These are phyloP conservation scores for Ia io DNA, from an alignment of 2,113 vertebrate genomes.

Conservation along the genomic window DNA sequence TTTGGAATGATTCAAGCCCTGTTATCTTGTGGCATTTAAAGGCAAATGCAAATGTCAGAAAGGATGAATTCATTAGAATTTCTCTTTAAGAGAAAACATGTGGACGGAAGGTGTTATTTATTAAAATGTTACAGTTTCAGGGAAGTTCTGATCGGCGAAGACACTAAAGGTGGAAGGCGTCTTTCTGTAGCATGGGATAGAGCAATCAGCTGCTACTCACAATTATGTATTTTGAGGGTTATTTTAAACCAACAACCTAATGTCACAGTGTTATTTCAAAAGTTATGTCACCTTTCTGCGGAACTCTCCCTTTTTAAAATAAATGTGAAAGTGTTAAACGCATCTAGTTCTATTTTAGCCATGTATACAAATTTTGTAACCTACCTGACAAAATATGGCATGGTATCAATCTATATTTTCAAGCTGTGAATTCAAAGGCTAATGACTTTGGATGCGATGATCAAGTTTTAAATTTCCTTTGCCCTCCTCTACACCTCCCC, in stretches of 20 bases:
- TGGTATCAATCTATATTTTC: neutral
- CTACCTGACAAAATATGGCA: neutral
- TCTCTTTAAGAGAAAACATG: slow-evolving; percentile 79
- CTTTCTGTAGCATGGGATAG: slow-evolving; percentile 42
- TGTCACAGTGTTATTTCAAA: slow-evolving; percentile 4
- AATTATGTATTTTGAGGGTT: slow-evolving; percentile 15
- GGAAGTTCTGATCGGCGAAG: slow-evolving; percentile 57
- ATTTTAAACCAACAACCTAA: slow-evolving; percentile 40
- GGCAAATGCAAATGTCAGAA: slow-evolving; percentile 88
- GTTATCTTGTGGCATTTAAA: slow-evolving; percentile 87
- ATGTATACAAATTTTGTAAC: neutral
- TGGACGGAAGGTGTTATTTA: slow-evolving; percentile 73
- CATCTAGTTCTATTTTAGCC: neutral
- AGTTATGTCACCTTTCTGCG: neutral
- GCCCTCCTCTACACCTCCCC: too few relatives aligned
- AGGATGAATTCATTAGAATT: slow-evolving; percentile 85
- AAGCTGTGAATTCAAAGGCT: neutral
- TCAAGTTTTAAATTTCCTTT: neutral
- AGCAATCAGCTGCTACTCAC: slow-evolving; percentile 37
- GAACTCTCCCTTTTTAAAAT: neutral
- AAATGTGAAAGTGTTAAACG: neutral
- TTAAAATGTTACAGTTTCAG: slow-evolving; percentile 75
- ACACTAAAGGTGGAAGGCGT: slow-evolving; percentile 56
- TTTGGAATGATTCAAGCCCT: slow-evolving; percentile 85
- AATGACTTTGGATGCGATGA: neutral